A percentile compares a stretch with the other conserved stretches of the same genome.
Conservation (phyloP, 2,888 invertebrate genomes). For the Euclidia mi region DNA sequence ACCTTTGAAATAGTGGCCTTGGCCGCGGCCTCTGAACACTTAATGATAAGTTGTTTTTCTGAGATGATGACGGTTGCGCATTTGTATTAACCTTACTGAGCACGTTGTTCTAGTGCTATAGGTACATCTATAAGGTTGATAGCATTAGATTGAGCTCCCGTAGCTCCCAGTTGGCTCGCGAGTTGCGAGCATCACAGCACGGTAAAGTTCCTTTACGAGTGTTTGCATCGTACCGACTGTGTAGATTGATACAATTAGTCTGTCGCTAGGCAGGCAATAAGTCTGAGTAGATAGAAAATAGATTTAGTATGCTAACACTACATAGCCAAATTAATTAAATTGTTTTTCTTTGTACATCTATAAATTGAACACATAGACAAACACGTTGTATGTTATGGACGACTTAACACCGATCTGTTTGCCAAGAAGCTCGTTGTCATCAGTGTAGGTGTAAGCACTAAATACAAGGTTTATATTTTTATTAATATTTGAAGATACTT, state of each 20-base stretch:
- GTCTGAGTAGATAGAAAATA: conserved; percentile 66
- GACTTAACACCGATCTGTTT: conserved; percentile 34
- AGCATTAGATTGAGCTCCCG: conserved; percentile 82
- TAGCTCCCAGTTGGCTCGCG: conserved; percentile 82
- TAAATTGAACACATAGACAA: conserved; percentile 32
- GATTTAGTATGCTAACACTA: conserved; percentile 44
- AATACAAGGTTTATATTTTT: conserved; percentile 20
- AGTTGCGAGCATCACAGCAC: conserved; percentile 81
- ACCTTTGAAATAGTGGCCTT: conserved; percentile 54
- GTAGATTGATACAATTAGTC: conserved; percentile 66
- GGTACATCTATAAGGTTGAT: conserved; percentile 74
- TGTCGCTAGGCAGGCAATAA: conserved; percentile 66
- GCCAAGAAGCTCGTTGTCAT: conserved; percentile 33
- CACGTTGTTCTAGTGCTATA: conserved; percentile 83
- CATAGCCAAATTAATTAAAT: conserved; percentile 37
- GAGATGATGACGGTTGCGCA: conserved; percentile 62
- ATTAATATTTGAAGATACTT: conserved; percentile 14
- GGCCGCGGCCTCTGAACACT: conserved; percentile 54
- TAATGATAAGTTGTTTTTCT: conserved; percentile 42
- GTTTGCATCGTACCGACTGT: conserved; percentile 63
- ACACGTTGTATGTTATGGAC: conserved; percentile 36
- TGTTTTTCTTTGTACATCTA: conserved; percentile 34
- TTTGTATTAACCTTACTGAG: conserved; percentile 75
- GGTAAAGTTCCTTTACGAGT: conserved; percentile 76
- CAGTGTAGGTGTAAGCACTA: conserved; percentile 39